Base-by-base conservation (phyloP, 2,888 invertebrate genomes). In the Eupithecia insigniata region DNA sequence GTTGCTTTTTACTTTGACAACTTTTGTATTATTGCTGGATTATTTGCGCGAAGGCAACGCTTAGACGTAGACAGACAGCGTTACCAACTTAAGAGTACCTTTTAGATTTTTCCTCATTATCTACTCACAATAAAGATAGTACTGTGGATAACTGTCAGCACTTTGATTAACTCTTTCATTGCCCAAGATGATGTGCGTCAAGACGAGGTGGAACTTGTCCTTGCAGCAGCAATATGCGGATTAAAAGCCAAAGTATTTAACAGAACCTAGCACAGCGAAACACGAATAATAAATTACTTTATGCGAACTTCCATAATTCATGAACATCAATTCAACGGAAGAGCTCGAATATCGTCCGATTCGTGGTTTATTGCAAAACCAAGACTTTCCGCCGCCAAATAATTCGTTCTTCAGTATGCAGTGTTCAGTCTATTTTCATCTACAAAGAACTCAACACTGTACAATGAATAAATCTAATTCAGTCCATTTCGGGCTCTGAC, bases 401-500 rank as follows among this genome's bases (percentile, higher is more conserved):
- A 62, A 62, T 62, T 34, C 34, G 34, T 34, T 39, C 14, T 26
- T 34, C 34, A 22, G 22, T 39, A 64, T n/a, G 12, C 26, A 64
- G 34, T 22, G 26, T 36, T 64, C 36, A 22, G 34, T 36, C 36
- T 73, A 73, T 73, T 73, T 71, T 26, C n/a, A 67, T 73, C 36
- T 30, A 70, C 73, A 73, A 71, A 73, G 70, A 73, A 61, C 22
- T 66, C 60, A 67, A 67, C 70, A 61, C 64, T 46, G 62, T 68
- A 68, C 67, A 60, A 55, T 39, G 64, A 67, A 73, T 73, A 73
- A 73, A 73, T 73, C 73, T 73, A 73, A 73, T 70, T 73, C 61
- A 61, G 68, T 7, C 66, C 36, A 67, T 39, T 67, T 60, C 60
- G 28, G 39, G 65, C 39, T 22, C 36, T 70, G 73, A 73, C 60